These are phyloP conservation scores for Cheumatopsyche charites DNA, from an alignment of 1,140 invertebrate genomes.

Conservation along the genomic window DNA sequence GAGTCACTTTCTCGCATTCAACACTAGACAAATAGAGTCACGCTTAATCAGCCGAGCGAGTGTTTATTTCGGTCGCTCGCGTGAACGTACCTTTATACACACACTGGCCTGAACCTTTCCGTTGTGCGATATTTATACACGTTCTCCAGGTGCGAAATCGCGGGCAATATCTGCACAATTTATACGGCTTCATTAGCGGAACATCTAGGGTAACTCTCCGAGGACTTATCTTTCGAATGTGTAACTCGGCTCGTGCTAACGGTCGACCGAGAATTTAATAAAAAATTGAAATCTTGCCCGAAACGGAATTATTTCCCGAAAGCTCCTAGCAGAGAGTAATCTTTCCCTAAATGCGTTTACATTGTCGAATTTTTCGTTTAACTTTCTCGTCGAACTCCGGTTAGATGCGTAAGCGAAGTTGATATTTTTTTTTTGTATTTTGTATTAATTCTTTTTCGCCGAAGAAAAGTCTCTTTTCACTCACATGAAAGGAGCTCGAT, in stretches of 20 bases:
- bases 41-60: conserved; percentile 6
- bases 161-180: conserved; percentile 16
- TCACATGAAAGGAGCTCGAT: not conserved
- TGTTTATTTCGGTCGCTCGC: no score
- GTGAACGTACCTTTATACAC: no score
- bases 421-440: no score
- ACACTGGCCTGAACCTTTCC: no score
- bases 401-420: no score
- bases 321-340: not conserved
- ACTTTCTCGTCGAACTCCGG: no score
- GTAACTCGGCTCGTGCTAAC: not conserved
- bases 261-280: not conserved
- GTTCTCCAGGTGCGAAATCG: conserved; percentile 14
- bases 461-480: no score
- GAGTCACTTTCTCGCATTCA: no score
- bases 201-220: not conserved
- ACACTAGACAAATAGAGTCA: not conserved
- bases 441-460: no score
- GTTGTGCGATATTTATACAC: not conserved
- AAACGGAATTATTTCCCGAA: no score
- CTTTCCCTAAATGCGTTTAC: conserved; percentile 4
- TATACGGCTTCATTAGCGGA: conserved; percentile 14
- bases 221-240: not conserved
- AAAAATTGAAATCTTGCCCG: no score
- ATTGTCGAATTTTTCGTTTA: not conserved